Evolutionary conservation across 2,797 vertebrate genomes (phyloP), one percentile per base, ranked within the genome.

Genomic region (Hyperoplus immaculatus): DNA sequence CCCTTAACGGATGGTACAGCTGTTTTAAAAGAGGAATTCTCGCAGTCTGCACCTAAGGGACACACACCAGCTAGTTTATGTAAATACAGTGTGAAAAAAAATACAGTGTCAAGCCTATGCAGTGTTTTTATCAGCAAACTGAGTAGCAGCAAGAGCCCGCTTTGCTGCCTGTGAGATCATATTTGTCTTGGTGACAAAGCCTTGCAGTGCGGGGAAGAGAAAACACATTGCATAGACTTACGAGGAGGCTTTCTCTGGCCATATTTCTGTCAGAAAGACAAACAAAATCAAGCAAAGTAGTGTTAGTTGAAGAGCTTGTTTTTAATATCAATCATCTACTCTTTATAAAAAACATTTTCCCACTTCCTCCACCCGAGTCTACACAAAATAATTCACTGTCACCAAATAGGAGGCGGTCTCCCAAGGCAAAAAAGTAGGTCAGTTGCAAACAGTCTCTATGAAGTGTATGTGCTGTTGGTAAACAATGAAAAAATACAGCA

Each of bases 361-460:
- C 62, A 68, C 21, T 64, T 88, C 83, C 87, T 86, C 68, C 71
- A 93, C 88, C 89, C 12, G 12, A 81, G 69, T 78, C 74, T 81
- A 84, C 59, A 83, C 69, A 78, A 75, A 83, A 82, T 56, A 72
- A 78, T 66, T 62, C 50, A 69, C 73, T 77, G 82, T 81, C 83
- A 82, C 73, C 54, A 16, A n/a, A 69, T 29, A 14, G 74, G 49
- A 84, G 51, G 54, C 51, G 53, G 15, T 58, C 67, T 80, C 78
- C 71, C 72, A 18, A 9, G 50, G 43, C 11, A 55, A 4, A 67
- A 78, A 68, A 63, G 51, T 54, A 69, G 54, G 41, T 75, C 69
- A 63, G 61, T 49, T 75, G 62, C 54, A 61, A 80, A 73, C 46
- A 58, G 16, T 6, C 55, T 82, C 47, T 62, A 68, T 82, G 65